These are phyloP conservation scores for Galeruca laticollis DNA, from an alignment of 2,888 invertebrate genomes.

Conservation along the genomic window DNA sequence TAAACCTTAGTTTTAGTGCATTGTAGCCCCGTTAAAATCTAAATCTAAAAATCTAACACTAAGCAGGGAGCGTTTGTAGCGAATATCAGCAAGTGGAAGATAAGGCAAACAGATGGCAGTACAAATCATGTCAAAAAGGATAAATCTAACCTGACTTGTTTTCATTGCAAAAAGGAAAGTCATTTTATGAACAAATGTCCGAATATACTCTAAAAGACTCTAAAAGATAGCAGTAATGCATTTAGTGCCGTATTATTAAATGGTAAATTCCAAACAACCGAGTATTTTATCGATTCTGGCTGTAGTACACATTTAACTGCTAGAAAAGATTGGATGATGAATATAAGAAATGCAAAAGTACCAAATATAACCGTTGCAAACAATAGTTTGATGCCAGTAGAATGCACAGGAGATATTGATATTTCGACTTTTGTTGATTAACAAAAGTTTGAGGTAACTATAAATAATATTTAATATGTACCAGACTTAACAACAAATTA, in stretches of 20 bases:
- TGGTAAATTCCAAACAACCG: conserved; percentile 37
- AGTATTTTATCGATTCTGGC: conserved; percentile 52
- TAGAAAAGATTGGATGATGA: conserved; percentile 28
- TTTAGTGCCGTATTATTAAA: conserved; percentile 15
- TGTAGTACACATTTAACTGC: conserved; percentile 49
- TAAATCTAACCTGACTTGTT: conserved; percentile 40
- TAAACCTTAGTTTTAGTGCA: too few species aligned
- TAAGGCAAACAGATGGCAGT: not conserved
- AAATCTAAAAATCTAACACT: too few species aligned
- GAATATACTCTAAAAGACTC: not conserved
- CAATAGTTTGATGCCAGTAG: too few species aligned
- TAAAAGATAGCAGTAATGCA: not conserved
- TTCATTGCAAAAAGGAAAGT: conserved; percentile 40
- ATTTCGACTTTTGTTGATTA: too few species aligned
- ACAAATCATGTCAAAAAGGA: not conserved
- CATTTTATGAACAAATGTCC: conserved; percentile 16
- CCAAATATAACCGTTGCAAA: too few species aligned
- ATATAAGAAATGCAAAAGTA: not conserved
- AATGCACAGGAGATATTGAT: conserved; percentile 21
- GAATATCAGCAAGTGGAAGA: too few species aligned
- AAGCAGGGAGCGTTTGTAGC: too few species aligned
- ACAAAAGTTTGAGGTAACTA: conserved; percentile 19
- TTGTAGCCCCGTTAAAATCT: too few species aligned
- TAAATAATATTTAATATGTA: conserved; percentile 46
- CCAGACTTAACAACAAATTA: conserved; percentile 50